A percentile compares a stretch with the other conserved stretches of the same genome.
These are phyloP conservation scores for Helicorthomorpha holstii DNA, from an alignment of 1,140 invertebrate species.

Conservation along the genomic window DNA sequence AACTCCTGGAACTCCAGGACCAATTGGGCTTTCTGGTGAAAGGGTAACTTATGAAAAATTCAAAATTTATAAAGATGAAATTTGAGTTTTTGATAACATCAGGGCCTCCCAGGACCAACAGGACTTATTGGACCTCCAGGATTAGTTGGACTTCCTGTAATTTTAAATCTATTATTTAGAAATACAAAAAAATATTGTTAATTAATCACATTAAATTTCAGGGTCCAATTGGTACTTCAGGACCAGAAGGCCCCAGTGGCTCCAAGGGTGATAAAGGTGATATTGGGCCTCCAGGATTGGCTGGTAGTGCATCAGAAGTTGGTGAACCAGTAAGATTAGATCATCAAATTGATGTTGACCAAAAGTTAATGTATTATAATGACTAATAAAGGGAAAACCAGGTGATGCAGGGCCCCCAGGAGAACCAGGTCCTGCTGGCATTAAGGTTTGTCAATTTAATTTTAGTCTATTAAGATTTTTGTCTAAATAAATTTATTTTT, in stretches of 20 bases:
- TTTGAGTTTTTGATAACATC: neutral
- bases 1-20: constrained; percentile 9
- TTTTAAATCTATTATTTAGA: neutral
- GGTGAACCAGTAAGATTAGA: constrained; percentile 5
- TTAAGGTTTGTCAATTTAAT: constrained; percentile 1
- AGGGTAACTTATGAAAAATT: constrained; percentile 12
- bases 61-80: neutral
- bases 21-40: constrained; percentile 19
- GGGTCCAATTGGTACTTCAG: constrained; percentile 11
- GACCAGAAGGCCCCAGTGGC: constrained; percentile 17
- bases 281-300: constrained; percentile 1
- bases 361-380: neutral
- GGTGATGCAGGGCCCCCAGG: constrained; percentile 21
- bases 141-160: constrained; percentile 12
- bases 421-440: constrained; percentile 11
- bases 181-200: neutral
- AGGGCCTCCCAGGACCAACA: constrained; percentile 9
- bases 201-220: too few species aligned
- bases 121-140: constrained; percentile 13
- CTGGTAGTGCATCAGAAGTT: neutral
- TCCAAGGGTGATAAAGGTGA: constrained; percentile 9
- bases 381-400: constrained; percentile 10
- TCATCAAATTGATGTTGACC: too few species aligned
- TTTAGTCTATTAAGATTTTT: too few species aligned
- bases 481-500: too few species aligned